Conservation (phyloP, 2,113 vertebrate genomes). For the Trachemys scripta region DNA sequence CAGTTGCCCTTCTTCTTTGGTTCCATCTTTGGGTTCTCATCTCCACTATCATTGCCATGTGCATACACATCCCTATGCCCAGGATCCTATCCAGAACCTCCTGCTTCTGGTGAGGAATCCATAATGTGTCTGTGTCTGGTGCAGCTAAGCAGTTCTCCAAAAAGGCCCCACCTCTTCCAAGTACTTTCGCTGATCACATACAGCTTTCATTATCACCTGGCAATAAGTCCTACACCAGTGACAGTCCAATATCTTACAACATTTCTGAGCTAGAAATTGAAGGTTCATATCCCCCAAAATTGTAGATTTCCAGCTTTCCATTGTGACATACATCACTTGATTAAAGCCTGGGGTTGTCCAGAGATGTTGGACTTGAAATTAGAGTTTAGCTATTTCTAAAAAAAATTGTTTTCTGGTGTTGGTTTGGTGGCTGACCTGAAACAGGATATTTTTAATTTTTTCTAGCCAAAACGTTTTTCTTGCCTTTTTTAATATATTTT, state of each 20-base stretch:
- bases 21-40: neutral
- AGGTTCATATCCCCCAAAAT: slow-evolving; percentile 1
- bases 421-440: neutral
- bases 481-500: neutral
- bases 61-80: rapidly evolving
- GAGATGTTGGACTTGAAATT: slow-evolving; percentile 19
- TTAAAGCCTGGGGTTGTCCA: slow-evolving; percentile 42
- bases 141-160: neutral
- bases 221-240: neutral
- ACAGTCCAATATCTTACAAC: neutral
- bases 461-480: neutral
- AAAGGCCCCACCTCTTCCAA: neutral
- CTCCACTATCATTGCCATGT: rapidly evolving
- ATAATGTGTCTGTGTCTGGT: neutral
- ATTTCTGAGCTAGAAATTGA: slow-evolving; percentile 10
- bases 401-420: neutral
- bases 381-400: neutral
- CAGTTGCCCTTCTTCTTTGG: neutral
- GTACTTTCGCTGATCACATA: neutral
- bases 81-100: neutral
- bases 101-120: neutral
- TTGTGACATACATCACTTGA: slow-evolving; percentile 32
- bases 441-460: neutral
- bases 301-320: neutral
- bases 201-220: neutral